phyloP scores from a whole-genome alignment of 1,140 invertebrate species.

The Bombyx mandarina region DNA sequence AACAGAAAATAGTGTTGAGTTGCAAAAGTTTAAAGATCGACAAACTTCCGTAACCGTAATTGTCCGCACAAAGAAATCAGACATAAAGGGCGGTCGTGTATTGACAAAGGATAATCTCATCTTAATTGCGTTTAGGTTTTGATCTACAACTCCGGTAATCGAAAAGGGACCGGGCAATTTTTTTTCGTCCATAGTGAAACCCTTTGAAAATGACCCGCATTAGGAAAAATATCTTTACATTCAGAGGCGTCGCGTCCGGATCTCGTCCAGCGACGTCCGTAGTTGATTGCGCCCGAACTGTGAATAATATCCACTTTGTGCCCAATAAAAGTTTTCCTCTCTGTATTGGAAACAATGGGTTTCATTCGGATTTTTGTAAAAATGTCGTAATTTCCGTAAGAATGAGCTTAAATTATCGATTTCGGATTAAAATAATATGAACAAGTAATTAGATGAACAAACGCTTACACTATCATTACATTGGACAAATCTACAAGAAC shows the following conservation, averaged over 20 bases:
- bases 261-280: slow-evolving; percentile 26
- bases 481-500: too few species aligned
- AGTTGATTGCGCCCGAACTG: slow-evolving; percentile 37
- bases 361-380: slow-evolving; percentile 25
- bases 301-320: slow-evolving; percentile 64
- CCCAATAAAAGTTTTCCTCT: slow-evolving; percentile 62
- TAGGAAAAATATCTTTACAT: slow-evolving; percentile 65
- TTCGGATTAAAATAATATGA: too few species aligned
- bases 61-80: slow-evolving; percentile 1
- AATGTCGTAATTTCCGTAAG: too few species aligned
- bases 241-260: slow-evolving; percentile 47
- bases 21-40: too few species aligned
- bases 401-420: too few species aligned
- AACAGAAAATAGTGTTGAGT: too few species aligned
- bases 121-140: slow-evolving; percentile 44
- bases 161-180: slow-evolving; percentile 50
- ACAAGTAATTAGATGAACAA: too few species aligned
- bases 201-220: slow-evolving; percentile 59
- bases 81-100: slow-evolving; percentile 10
- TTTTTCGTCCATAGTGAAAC: slow-evolving; percentile 45
- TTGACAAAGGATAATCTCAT: slow-evolving; percentile 30
- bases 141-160: slow-evolving; percentile 43
- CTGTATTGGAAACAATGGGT: slow-evolving; percentile 64
- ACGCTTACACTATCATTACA: too few species aligned
- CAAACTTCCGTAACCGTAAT: background rate